Percentiles rank a stretch among this genome's conserved stretches.
phyloP scores from a whole-genome alignment of 2,888 invertebrate genomes.

The Limnephilus lunatus region DNA sequence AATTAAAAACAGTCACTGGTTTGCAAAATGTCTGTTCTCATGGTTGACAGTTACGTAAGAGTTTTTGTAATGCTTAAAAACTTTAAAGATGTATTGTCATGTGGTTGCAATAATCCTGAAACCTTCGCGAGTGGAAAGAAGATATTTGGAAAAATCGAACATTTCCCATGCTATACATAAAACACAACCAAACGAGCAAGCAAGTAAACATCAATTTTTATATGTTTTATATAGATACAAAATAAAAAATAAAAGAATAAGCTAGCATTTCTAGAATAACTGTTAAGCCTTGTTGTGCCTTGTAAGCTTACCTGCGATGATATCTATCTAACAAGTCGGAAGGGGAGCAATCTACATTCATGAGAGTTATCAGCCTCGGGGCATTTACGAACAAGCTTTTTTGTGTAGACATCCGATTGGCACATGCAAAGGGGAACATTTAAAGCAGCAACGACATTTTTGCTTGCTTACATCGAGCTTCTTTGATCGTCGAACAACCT shows the following conservation, averaged over 20 bases:
- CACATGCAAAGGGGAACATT: background rate
- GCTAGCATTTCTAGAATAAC: background rate
- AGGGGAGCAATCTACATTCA: conserved; percentile 48
- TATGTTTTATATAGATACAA: no score
- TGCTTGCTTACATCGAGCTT: background rate
- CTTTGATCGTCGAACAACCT: background rate
- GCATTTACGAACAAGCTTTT: conserved; percentile 8
- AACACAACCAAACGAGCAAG: no score
- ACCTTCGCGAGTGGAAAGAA: no score
- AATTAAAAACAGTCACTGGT: no score
- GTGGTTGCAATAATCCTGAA: no score
- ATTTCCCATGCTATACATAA: no score
- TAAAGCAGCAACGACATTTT: background rate
- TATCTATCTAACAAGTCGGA: conserved; percentile 7
- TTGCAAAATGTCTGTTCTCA: no score
- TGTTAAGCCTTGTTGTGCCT: background rate
- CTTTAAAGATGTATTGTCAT: no score
- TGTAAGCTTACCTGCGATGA: background rate
- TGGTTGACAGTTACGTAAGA: no score
- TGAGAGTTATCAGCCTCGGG: conserved; percentile 20
- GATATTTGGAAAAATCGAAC: no score
- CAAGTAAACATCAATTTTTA: no score
- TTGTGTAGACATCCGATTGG: conserved; percentile 13
- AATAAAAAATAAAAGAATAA: background rate
- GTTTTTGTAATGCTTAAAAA: no score